phyloP scores from a whole-genome alignment of 2,113 vertebrate genomes.

The Oryzias celebensis region DNA sequence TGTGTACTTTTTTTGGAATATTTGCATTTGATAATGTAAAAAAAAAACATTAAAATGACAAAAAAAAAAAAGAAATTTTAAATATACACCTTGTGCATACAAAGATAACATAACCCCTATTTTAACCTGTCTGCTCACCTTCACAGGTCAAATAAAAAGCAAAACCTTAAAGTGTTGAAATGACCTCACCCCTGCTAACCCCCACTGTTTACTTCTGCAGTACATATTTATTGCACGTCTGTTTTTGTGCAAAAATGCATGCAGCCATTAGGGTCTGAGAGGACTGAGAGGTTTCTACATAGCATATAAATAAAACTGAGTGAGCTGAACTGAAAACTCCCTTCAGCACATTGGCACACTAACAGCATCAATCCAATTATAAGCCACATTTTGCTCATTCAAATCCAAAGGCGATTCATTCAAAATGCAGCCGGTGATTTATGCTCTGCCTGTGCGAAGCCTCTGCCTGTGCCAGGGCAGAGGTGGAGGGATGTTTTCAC shows the following conservation, averaged over 20 bases:
- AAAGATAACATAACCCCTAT: too few relatives aligned
- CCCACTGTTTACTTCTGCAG: background rate
- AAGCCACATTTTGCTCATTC: background rate
- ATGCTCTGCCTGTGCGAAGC: background rate
- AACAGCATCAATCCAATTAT: background rate
- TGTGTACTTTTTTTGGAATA: too few relatives aligned
- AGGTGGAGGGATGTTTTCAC: background rate
- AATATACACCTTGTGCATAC: too few relatives aligned
- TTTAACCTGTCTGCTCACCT: too few relatives aligned
- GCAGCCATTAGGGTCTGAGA: background rate
- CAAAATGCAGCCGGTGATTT: slow-evolving; percentile 1
- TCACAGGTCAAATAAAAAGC: too few relatives aligned
- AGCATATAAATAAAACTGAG: background rate
- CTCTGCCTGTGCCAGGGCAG: background rate
- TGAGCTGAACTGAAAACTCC: background rate
- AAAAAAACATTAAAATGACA: too few relatives aligned
- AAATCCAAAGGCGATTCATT: background rate
- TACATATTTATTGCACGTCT: background rate
- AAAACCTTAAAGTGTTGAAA: too few relatives aligned
- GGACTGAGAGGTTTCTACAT: background rate
- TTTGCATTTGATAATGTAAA: too few relatives aligned
- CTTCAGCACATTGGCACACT: background rate
- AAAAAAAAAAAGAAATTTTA: too few relatives aligned
- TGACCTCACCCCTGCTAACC: too few relatives aligned
- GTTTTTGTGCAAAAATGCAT: background rate